Conservation (phyloP, 2,888 invertebrate genomes). For the Cantharis flavilabris region DNA sequence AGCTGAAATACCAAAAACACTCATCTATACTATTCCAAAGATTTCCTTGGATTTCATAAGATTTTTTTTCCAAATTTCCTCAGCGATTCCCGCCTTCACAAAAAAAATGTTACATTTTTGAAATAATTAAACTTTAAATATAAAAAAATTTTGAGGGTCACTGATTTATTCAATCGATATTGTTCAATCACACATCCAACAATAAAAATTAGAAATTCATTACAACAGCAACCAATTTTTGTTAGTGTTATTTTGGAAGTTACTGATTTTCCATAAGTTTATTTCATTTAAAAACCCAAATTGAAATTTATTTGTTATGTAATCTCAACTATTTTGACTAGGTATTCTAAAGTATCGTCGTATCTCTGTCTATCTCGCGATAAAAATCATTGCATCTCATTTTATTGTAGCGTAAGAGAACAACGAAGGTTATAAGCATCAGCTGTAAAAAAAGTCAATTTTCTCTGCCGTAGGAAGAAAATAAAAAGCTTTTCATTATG, state of each 20-base stretch:
- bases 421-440: not conserved
- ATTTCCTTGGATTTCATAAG: too few species aligned
- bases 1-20: too few species aligned
- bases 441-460: not conserved
- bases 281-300: not conserved
- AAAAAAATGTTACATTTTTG: too few species aligned
- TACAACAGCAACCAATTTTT: not conserved
- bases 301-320: not conserved
- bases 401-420: not conserved
- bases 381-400: not conserved
- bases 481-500: slow-evolving; percentile 59
- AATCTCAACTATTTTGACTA: slow-evolving; percentile 3
- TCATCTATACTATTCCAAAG: too few species aligned
- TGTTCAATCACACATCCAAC: not conserved
- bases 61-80: too few species aligned
- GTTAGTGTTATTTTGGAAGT: not conserved
- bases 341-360: not conserved
- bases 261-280: not conserved
- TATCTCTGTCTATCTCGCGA: not conserved
- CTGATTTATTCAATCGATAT: not conserved
- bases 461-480: not conserved
- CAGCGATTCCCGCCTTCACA: too few species aligned
- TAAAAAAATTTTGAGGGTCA: not conserved
- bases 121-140: too few species aligned
- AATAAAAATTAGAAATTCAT: not conserved